Evolutionary conservation across 2,888 invertebrate genomes (phyloP).

Genomic region (Oscheius onirici): DNA sequence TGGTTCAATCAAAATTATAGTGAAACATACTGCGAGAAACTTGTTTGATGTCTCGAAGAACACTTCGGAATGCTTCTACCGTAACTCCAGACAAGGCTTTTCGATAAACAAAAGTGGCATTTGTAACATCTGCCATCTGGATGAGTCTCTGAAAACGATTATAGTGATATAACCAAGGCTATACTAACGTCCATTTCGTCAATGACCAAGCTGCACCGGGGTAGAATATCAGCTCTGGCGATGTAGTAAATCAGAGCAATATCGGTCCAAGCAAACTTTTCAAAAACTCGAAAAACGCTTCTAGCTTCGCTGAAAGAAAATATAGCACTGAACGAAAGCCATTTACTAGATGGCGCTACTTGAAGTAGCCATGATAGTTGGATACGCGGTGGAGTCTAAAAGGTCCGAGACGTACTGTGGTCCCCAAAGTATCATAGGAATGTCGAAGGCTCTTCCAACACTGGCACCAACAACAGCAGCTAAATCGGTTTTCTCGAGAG

Average conservation of each 20-base stretch:
- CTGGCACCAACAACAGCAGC: conserved; percentile 46
- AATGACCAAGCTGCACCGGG: conserved; percentile 16
- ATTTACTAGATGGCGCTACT: conserved; percentile 47
- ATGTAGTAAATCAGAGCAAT: conserved; percentile 59
- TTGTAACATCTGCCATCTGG: not conserved
- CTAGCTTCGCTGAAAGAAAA: conserved; percentile 37
- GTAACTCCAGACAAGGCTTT: not conserved
- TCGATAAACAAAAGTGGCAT: conserved; percentile 10
- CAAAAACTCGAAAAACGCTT: conserved; percentile 41
- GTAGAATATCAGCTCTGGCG: conserved; percentile 37
- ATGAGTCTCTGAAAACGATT: not conserved
- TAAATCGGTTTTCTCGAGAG: conserved; percentile 14
- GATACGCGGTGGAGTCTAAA: conserved; percentile 41
- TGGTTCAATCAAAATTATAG: not conserved
- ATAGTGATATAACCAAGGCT: not conserved
- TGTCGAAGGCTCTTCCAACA: conserved; percentile 42
- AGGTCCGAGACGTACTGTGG: conserved; percentile 46
- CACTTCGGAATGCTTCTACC: not conserved
- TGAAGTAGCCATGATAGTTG: conserved; percentile 46
- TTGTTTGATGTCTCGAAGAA: not conserved
- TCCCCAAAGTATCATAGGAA: conserved; percentile 53
- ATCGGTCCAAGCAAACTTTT: conserved; percentile 57
- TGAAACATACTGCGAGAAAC: not conserved
- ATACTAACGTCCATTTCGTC: not conserved
- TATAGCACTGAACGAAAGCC: not conserved